Evolutionary conservation across 2,797 vertebrate species (phyloP).

Genomic region (Characodon lateralis): DNA sequence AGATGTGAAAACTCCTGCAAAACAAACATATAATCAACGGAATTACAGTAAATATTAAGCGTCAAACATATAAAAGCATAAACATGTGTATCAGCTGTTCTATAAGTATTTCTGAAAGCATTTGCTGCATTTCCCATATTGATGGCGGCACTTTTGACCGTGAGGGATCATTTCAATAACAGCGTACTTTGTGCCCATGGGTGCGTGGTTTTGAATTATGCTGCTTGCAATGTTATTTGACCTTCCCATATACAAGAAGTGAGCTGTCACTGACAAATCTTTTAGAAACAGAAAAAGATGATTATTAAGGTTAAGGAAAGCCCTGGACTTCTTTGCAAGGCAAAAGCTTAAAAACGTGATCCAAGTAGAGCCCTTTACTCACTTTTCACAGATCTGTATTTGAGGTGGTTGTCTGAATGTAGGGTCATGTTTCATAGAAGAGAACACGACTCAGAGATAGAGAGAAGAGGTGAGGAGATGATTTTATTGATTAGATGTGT

Average conservation of each 20-base stretch:
- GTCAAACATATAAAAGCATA: neutral
- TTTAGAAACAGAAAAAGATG: conserved; percentile 24
- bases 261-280: conserved; percentile 33
- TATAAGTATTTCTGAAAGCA: neutral
- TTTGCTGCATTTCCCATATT: conserved; percentile 26
- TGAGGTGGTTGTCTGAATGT: conserved; percentile 39
- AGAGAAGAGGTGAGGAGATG: conserved; percentile 36
- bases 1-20: neutral
- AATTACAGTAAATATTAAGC: neutral
- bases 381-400: conserved; percentile 19
- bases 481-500: conserved; percentile 65
- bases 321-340: neutral
- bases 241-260: conserved; percentile 61
- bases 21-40: neutral
- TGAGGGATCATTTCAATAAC: conserved; percentile 65
- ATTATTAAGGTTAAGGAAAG: conserved; percentile 29
- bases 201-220: conserved; percentile 75
- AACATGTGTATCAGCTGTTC: neutral
- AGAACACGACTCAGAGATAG: conserved; percentile 30
- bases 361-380: neutral
- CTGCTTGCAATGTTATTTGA: conserved; percentile 75
- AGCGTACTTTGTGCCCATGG: conserved; percentile 68
- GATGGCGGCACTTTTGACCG: conserved; percentile 59
- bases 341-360: neutral
- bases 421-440: conserved; percentile 60